Conservation (phyloP, 2,888 invertebrate species). For the Thereva nobilitata region DNA sequence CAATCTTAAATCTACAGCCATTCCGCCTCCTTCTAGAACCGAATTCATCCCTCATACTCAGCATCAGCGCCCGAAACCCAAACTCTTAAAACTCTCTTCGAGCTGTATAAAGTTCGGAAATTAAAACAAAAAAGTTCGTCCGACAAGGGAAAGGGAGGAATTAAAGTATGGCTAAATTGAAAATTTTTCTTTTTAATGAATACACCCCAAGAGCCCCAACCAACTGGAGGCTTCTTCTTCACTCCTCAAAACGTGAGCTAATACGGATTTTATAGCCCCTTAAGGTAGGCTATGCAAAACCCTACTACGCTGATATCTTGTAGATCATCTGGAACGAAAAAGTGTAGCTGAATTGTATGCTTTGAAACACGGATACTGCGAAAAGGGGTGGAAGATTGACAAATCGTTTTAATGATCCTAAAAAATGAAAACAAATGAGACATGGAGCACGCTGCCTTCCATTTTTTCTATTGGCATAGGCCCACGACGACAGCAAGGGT, state of each 20-base stretch:
- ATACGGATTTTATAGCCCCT: too few species aligned
- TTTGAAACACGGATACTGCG: not conserved
- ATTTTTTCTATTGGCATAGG: slow-evolving; percentile 17
- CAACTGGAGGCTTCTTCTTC: too few species aligned
- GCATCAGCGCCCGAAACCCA: too few species aligned
- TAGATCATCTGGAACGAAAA: not conserved
- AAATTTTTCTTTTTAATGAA: slow-evolving; percentile 18
- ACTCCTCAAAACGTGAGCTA: too few species aligned
- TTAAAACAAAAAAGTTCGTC: not conserved
- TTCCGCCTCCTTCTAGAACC: not conserved
- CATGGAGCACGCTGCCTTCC: slow-evolving; percentile 6
- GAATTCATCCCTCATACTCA: too few species aligned
- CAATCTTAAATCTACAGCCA: not conserved
- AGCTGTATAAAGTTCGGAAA: slow-evolving; percentile 1
- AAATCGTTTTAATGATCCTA: slow-evolving; percentile 34
- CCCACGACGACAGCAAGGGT: not conserved
- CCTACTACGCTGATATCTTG: too few species aligned
- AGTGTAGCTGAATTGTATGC: slow-evolving; percentile 20
- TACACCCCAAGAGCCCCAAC: not conserved
- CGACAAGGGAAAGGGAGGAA: not conserved
- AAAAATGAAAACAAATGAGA: slow-evolving; percentile 10
- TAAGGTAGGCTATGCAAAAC: too few species aligned
- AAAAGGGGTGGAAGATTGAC: slow-evolving; percentile 11
- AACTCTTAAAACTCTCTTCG: too few species aligned
- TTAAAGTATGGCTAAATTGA: not conserved